phyloP scores from a whole-genome alignment of 1,140 invertebrate species.

The Sinella curviseta region DNA sequence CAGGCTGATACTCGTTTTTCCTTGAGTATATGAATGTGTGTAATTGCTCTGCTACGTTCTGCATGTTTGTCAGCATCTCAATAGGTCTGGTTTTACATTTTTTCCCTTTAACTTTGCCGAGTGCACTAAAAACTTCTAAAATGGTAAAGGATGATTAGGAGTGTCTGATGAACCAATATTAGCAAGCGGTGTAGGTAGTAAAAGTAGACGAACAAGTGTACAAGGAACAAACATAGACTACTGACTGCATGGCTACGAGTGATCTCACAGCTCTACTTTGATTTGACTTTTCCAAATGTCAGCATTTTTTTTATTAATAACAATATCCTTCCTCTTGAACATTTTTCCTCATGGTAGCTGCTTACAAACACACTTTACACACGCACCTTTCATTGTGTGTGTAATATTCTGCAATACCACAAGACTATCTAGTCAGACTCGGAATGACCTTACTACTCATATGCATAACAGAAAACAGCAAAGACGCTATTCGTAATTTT shows the following conservation, averaged over 20 bases:
- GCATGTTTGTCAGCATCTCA: neutral
- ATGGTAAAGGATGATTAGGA: too few relatives aligned
- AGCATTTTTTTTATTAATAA: conserved; percentile 12
- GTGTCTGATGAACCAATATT: too few relatives aligned
- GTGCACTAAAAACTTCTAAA: neutral
- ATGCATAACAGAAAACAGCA: neutral
- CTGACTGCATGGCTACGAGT: neutral
- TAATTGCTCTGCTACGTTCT: neutral
- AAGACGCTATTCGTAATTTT: neutral
- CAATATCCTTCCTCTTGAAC: neutral
- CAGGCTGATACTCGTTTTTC: neutral
- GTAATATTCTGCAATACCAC: neutral
- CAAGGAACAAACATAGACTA: too few relatives aligned
- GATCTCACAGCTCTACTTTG: neutral
- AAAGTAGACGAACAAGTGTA: neutral
- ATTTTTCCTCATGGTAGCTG: neutral
- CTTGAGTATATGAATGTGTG: neutral
- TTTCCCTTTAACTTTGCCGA: neutral
- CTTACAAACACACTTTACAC: neutral
- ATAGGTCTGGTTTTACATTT: neutral
- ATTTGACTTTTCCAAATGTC: conserved; percentile 25
- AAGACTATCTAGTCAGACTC: neutral
- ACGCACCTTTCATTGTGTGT: neutral
- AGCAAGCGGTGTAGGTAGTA: too few relatives aligned
- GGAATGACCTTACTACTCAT: neutral